Evolutionary conservation across 2,797 vertebrate genomes (phyloP).

Genomic region (Enteromius fasciolatus): DNA sequence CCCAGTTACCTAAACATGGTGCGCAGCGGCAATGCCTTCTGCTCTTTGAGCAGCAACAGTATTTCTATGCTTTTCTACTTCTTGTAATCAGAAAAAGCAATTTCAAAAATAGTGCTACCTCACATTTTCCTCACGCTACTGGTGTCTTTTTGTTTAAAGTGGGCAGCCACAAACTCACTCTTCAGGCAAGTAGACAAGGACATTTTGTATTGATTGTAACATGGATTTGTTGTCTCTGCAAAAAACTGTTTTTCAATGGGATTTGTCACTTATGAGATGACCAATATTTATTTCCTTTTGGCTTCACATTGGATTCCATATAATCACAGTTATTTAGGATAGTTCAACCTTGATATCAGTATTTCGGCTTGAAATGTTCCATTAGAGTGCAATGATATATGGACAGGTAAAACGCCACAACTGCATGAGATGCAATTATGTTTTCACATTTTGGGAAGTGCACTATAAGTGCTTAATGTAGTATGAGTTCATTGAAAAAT

Average conservation of each 20-base stretch:
- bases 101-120: constrained; percentile 54
- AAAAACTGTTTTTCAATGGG: constrained; percentile 26
- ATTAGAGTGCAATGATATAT: constrained; percentile 16
- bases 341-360: constrained; percentile 33
- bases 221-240: constrained; percentile 41
- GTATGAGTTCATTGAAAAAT: constrained; percentile 39
- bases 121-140: constrained; percentile 54
- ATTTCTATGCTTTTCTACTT: constrained; percentile 68
- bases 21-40: constrained; percentile 78
- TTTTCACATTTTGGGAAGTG: constrained; percentile 52
- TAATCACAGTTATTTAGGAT: constrained; percentile 16
- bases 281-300: constrained; percentile 32
- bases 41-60: constrained; percentile 73
- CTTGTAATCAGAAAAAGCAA: constrained; percentile 58
- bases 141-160: constrained; percentile 36
- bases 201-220: constrained; percentile 44
- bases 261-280: constrained; percentile 38
- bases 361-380: constrained; percentile 33
- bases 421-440: constrained; percentile 22
- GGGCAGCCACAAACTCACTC: constrained; percentile 37
- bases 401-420: constrained; percentile 25
- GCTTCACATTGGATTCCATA: constrained; percentile 29
- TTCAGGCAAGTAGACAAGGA: constrained; percentile 31
- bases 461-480: constrained; percentile 39
- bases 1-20: constrained; percentile 84